phyloP scores from a whole-genome alignment of 2,888 invertebrate species.

The Ormyrus pomaceus region DNA sequence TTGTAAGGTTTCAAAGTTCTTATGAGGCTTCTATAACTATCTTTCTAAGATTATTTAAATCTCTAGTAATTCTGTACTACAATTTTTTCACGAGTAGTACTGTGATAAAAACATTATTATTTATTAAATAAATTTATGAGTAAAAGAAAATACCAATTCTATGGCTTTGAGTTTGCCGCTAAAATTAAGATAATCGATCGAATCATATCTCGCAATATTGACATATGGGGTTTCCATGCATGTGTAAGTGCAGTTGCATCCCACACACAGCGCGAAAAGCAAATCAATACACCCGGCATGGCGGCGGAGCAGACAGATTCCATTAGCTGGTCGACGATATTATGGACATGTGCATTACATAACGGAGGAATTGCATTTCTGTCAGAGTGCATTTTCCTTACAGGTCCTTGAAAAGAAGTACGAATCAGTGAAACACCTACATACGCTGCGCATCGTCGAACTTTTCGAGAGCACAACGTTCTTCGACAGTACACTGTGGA shows the following conservation, averaged over 20 bases:
- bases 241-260: neutral
- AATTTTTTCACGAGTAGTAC: too few relatives aligned
- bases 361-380: conserved; percentile 62
- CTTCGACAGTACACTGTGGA: neutral
- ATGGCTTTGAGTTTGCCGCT: neutral
- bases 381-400: conserved; percentile 60
- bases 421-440: too few relatives aligned
- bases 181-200: neutral
- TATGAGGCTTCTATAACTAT: too few relatives aligned
- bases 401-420: conserved; percentile 17
- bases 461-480: neutral
- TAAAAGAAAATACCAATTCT: too few relatives aligned
- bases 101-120: too few relatives aligned
- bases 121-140: too few relatives aligned
- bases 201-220: too few relatives aligned
- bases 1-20: too few relatives aligned
- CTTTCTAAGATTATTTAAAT: too few relatives aligned
- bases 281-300: conserved; percentile 50
- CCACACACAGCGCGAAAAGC: neutral
- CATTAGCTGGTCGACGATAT: conserved; percentile 19
- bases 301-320: conserved; percentile 42
- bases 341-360: conserved; percentile 58
- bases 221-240: too few relatives aligned
- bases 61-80: too few relatives aligned
- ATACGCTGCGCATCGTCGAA: neutral